Base-by-base conservation (phyloP, 2,888 invertebrate genomes). In the Pyrrhia umbra region DNA sequence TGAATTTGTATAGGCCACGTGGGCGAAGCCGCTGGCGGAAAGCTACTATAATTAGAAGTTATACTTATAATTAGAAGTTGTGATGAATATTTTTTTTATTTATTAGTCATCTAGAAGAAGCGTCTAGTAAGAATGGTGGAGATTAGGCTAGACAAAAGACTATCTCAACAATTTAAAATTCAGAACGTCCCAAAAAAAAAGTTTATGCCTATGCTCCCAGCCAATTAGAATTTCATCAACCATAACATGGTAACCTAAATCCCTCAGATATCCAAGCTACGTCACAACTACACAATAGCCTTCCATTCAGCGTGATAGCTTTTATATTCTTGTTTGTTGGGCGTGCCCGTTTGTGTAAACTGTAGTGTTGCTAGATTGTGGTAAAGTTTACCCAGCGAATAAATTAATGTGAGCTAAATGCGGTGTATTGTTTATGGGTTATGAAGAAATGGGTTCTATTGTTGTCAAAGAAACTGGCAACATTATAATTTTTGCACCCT, bases 251-350 rank as follows among this genome's bases (percentile, higher is more conserved):
- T 80, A 79, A 79, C 75, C 78, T 71, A 75, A 79, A 80, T 79
- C 74, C 52, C 49, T 65, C 51, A 68, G 75, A 77, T 79, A 79
- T 68, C 55, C 71, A 68, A 70, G 64, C 66, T 45, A 63, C 77
- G 80, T 77, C 70, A 74, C 77, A 55, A 55, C 59, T 56, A 52
- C 71, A 81, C 80, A 80, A 81, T 74, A 54, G 66, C 43, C 61
- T 68, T 66, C 74, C 71, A 74, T 78, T 76, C 81, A 76, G 37
- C 66, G 65, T 69, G 76, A 80, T 74, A 79, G 68, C 79, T 78
- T 80, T 79, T 78, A 78, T 78, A 68, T 72, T 76, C 74, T 68
- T 78, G 81, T 80, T 79, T 75, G 79, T 60, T 57, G 69, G 69
- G 69, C 61, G 79, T 66, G 81, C 49, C 75, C 68, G 69, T 69